Conservation (phyloP, 2,113 vertebrate species). For the Paracanthobrama guichenoti region DNA sequence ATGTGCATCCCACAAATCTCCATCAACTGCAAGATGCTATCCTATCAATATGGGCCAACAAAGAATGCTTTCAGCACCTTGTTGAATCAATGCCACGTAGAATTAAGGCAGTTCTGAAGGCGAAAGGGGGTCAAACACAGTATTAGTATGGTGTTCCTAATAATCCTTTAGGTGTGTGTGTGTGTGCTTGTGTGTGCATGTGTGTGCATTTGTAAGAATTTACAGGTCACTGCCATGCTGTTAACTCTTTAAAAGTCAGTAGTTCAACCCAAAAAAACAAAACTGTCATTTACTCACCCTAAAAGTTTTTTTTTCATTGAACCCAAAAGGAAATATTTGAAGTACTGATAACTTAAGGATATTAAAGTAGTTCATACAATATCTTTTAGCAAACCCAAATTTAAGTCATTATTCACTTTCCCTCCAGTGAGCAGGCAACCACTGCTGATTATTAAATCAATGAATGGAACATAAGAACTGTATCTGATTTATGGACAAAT, state of each 20-base stretch:
- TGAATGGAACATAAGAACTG: not conserved
- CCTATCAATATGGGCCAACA: too few species aligned
- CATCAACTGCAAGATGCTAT: too few species aligned
- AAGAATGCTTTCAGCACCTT: too few species aligned
- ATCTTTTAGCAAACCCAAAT: not conserved
- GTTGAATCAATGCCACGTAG: too few species aligned
- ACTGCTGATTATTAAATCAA: not conserved
- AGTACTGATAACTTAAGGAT: not conserved
- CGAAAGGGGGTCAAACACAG: too few species aligned
- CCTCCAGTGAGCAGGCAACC: not conserved
- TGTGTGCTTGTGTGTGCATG: too few species aligned
- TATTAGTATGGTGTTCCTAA: too few species aligned
- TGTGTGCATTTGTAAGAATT: not conserved
- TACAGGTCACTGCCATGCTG: not conserved
- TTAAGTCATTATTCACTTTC: not conserved
- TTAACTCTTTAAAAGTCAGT: not conserved
- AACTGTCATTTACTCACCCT: not conserved
- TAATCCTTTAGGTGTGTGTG: too few species aligned
- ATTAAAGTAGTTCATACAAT: not conserved
- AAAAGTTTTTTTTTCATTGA: not conserved
- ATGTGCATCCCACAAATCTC: too few species aligned
- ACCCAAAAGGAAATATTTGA: not conserved
- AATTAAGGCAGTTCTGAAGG: too few species aligned
- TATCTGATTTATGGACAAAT: not conserved
- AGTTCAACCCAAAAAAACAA: not conserved